Evolutionary conservation across 2,888 invertebrate species (phyloP).

Genomic region (Hyles lineata): DNA sequence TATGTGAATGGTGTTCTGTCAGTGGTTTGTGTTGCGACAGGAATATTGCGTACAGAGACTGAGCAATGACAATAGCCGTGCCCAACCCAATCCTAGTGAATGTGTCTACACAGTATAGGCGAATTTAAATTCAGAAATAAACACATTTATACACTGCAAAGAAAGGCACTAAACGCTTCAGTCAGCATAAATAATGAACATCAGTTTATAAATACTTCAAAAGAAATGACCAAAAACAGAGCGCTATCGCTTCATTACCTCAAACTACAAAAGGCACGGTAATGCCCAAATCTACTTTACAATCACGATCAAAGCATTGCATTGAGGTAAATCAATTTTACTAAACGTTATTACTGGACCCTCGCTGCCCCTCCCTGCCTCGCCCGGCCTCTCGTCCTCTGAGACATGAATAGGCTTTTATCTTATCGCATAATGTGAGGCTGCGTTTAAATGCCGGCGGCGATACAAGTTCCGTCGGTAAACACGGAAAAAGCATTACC

Average conservation of each 20-base stretch:
- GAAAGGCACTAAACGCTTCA: too few species aligned
- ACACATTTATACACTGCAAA: too few species aligned
- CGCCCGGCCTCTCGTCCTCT: neutral
- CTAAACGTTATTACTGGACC: slow-evolving; percentile 11
- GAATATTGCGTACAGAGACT: too few species aligned
- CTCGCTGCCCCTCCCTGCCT: neutral
- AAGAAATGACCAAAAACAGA: neutral
- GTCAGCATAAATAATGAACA: too few species aligned
- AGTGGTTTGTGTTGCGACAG: too few species aligned
- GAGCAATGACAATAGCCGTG: too few species aligned
- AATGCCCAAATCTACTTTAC: slow-evolving; percentile 23
- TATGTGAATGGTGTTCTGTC: too few species aligned
- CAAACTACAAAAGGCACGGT: neutral
- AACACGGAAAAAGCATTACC: slow-evolving; percentile 9
- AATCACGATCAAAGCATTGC: slow-evolving; percentile 32
- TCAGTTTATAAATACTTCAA: neutral
- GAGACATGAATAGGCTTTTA: slow-evolving; percentile 24
- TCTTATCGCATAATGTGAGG: slow-evolving; percentile 20
- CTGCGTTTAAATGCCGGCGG: slow-evolving; percentile 12
- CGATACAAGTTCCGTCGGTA: slow-evolving; percentile 1
- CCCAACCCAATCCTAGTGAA: too few species aligned
- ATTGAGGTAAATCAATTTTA: slow-evolving; percentile 38
- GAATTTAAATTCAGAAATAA: too few species aligned
- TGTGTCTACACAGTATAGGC: too few species aligned
- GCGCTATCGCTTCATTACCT: neutral